Conservation (phyloP, 2,888 invertebrate species). For the Campopleginae sp. region DNA sequence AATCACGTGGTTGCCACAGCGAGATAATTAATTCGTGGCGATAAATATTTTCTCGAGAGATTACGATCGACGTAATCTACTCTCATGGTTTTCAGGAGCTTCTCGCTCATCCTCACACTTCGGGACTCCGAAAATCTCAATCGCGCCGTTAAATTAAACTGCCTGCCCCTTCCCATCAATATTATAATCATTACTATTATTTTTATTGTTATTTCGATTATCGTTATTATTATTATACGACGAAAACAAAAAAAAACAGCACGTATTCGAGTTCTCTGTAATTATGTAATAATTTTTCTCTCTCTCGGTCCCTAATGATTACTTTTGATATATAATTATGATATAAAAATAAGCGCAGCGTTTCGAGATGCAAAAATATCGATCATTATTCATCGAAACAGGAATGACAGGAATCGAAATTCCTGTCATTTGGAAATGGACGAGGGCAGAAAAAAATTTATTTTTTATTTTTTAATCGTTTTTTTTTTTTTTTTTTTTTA, state of each 20-base stretch:
- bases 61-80: conserved; percentile 53
- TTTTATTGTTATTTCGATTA: conserved; percentile 24
- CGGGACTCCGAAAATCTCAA: conserved; percentile 45
- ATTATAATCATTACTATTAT: conserved; percentile 34
- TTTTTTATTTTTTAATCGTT: too few relatives aligned
- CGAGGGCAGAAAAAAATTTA: too few relatives aligned
- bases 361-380: neutral
- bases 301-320: conserved; percentile 39
- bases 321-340: conserved; percentile 48
- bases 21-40: conserved; percentile 58
- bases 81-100: conserved; percentile 2
- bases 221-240: conserved; percentile 34
- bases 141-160: conserved; percentile 63
- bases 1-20: conserved; percentile 10
- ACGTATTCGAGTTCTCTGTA: conserved; percentile 9
- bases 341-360: conserved; percentile 17
- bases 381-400: too few relatives aligned
- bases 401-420: too few relatives aligned
- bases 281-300: conserved; percentile 47
- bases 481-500: too few relatives aligned
- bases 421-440: too few relatives aligned
- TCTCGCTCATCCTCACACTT: conserved; percentile 15
- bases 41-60: conserved; percentile 51
- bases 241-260: conserved; percentile 15
- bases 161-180: conserved; percentile 19